Base-by-base conservation (phyloP, 2,888 invertebrate genomes). In the Salpingus planirostris region DNA sequence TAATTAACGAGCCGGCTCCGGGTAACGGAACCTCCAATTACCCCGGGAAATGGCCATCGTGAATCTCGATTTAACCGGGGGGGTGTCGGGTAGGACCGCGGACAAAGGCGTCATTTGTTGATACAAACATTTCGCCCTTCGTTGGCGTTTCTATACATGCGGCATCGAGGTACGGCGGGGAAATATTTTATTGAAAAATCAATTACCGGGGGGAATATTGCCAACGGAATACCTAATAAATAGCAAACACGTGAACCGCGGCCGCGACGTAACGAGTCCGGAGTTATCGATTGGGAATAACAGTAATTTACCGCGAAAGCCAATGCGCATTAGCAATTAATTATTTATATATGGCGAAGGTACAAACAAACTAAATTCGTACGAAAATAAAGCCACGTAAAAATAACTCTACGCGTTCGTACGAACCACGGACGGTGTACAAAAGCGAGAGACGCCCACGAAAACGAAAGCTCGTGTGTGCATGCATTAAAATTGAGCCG, bases 311-410 rank as follows among this genome's bases (percentile, higher is more conserved):
- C 52, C 40, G 48, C 51, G 49, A 46, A 54, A 52, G 53, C 54
- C 55, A 56, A 50, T 52, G 56, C 54, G 56, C 56, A 54, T 55
- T 55, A 43, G 46, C 43, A 38, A 54, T 56, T 51, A 56, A 56
- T 46, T 56, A 56, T 56, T 55, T 46, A 56, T 44, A 18, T 8
- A 24, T 29, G 28, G 11, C 36, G 24, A 37, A 18, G 42, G 40
- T 40, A 46, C 46, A 46, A 46, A 46, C 46, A 46, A 29, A 32
- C 32, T 37, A 34, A 38, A 33, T 40, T 41, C 34, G 32, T 37
- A 41, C 37, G 30, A 41, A 41, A 41, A 41, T 38, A 41, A 40
- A 40, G 30, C 6, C 18, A 18, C 18, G 18, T 18, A 18, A 18
- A 18, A 18, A 18, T 18, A 18, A 18, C 18, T 7, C 18, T n/a